phyloP scores from a whole-genome alignment of 1,140 invertebrate species.

The Hypsibius dujardini region DNA sequence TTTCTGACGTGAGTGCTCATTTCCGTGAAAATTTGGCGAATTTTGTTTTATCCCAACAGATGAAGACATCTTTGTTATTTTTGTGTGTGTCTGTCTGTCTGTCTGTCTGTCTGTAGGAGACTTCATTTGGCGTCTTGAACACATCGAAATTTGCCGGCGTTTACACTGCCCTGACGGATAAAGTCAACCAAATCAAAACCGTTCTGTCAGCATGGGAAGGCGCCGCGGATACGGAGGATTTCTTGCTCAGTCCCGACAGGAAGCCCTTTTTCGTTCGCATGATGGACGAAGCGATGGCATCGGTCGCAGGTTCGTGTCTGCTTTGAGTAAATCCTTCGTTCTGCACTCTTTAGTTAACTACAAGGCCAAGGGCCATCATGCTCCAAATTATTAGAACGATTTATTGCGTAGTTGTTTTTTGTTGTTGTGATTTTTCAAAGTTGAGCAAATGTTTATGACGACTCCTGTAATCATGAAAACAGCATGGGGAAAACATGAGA shows the following conservation, averaged over 20 bases:
- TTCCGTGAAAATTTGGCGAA: background rate
- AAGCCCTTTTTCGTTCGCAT: background rate
- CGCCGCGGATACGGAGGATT: background rate
- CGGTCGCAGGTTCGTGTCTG: background rate
- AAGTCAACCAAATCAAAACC: background rate
- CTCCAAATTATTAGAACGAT: background rate
- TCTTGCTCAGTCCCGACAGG: conserved; percentile 6
- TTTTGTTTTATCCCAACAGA: background rate
- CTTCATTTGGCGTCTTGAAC: conserved; percentile 6
- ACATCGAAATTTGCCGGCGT: background rate
- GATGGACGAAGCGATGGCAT: background rate
- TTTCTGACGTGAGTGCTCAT: background rate
- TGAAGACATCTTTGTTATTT: background rate
- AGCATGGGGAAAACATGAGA: too few species aligned
- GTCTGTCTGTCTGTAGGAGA: background rate
- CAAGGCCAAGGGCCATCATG: too few species aligned
- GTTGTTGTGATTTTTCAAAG: background rate
- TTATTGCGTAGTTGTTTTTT: background rate
- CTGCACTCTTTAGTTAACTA: too few species aligned
- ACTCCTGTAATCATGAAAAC: background rate
- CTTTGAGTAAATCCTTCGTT: too few species aligned
- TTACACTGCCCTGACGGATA: background rate
- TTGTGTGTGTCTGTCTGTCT: background rate
- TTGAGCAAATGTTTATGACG: background rate
- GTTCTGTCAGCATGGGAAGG: background rate